Evolutionary conservation across 2,797 vertebrate genomes (phyloP).

Genomic region (Crax fasciolata): DNA sequence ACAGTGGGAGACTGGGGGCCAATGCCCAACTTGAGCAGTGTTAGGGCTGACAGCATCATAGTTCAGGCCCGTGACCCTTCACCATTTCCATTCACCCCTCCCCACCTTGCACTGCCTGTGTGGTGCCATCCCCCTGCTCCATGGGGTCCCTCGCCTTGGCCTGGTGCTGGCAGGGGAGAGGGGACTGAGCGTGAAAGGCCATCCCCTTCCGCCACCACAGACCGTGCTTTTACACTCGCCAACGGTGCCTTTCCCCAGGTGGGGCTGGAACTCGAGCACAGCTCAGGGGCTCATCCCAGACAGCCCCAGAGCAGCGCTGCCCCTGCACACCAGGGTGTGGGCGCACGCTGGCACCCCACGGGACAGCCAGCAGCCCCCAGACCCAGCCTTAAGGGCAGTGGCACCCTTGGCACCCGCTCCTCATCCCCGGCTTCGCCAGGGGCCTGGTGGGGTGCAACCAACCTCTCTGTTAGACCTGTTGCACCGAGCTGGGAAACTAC

Average conservation of each 20-base stretch:
- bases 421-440: neutral
- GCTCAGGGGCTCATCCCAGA: neutral
- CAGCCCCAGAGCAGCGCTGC: neutral
- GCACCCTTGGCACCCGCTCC: neutral
- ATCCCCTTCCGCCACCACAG: neutral
- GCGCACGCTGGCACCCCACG: neutral
- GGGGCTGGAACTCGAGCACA: neutral
- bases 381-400: neutral
- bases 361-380: neutral
- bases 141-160: rapidly evolving
- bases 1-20: neutral
- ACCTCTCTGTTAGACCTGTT: rapidly evolving
- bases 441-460: neutral
- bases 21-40: neutral
- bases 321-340: neutral
- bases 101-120: neutral
- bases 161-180: neutral
- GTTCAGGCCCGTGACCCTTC: neutral
- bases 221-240: neutral
- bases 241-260: neutral
- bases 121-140: neutral
- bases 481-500: neutral
- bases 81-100: neutral
- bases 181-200: rapidly evolving
- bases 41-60: rapidly evolving